Conservation (phyloP, 1,140 invertebrate species). For the Solenopsis invicta region DNA sequence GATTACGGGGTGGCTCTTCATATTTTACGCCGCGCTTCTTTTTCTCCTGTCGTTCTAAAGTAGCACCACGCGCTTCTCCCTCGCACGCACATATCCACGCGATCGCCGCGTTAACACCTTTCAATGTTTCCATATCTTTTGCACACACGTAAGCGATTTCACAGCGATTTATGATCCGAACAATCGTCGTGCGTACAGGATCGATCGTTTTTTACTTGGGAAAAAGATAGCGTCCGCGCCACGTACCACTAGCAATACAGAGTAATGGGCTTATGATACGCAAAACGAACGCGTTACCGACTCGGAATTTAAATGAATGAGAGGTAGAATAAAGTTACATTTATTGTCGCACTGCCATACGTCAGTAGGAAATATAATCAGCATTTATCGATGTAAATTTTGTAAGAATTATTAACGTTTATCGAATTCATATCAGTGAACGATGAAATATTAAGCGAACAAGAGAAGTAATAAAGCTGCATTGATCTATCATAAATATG, state of each 20-base stretch:
- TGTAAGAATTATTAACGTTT: conserved; percentile 47
- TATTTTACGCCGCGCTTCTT: conserved; percentile 39
- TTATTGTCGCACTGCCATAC: not conserved
- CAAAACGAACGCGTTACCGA: conserved; percentile 37
- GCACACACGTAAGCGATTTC: conserved; percentile 36
- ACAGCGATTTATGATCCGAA: conserved; percentile 37
- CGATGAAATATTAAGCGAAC: conserved; percentile 22
- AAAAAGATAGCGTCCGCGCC: conserved; percentile 14
- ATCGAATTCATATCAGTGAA: conserved; percentile 14
- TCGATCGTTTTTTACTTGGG: conserved; percentile 15
- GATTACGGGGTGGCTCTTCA: not conserved
- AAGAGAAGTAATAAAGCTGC: not conserved
- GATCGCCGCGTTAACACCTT: conserved; percentile 16
- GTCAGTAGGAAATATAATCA: conserved; percentile 18
- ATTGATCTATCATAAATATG: conserved; percentile 28
- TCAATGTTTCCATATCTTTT: conserved; percentile 43
- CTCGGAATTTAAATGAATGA: conserved; percentile 34
- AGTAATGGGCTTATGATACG: conserved; percentile 17
- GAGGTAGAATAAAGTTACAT: too few relatives aligned
- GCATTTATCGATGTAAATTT: conserved; percentile 40
- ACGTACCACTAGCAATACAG: conserved; percentile 8
- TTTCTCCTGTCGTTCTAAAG: conserved; percentile 11
- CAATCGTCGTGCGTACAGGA: not conserved
- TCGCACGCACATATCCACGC: not conserved
- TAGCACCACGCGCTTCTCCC: not conserved